Percentiles rank a stretch among this genome's conserved stretches.
These are phyloP conservation scores for Drosophila sproati DNA, from an alignment of 1,140 invertebrate species.

Conservation along the genomic window DNA sequence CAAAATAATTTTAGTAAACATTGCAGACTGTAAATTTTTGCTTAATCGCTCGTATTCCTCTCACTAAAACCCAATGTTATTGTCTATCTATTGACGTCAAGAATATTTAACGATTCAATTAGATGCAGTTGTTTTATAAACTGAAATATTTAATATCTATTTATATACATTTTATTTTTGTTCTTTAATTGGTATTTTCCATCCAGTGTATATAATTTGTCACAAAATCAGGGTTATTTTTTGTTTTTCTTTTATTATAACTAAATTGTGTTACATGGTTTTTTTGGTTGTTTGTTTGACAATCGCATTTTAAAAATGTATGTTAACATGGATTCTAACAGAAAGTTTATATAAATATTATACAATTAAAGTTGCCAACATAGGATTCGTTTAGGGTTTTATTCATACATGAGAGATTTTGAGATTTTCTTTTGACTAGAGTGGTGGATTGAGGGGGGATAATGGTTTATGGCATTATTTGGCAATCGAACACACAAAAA, in stretches of 20 bases:
- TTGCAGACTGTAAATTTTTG: too few species aligned
- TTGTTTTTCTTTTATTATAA: slow-evolving; percentile 52
- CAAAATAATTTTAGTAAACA: too few species aligned
- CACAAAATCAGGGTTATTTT: slow-evolving; percentile 60
- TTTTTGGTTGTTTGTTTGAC: slow-evolving; percentile 44
- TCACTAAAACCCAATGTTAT: too few species aligned
- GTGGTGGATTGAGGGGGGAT: slow-evolving; percentile 23
- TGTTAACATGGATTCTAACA: slow-evolving; percentile 71
- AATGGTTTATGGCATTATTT: slow-evolving; percentile 37
- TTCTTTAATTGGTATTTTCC: slow-evolving; percentile 67
- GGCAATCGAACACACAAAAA: slow-evolving; percentile 51
- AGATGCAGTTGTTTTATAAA: too few species aligned
- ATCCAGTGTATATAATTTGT: slow-evolving; percentile 68
- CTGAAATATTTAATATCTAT: background rate
- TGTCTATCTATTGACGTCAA: too few species aligned
- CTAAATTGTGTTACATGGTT: slow-evolving; percentile 59
- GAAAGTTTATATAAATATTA: slow-evolving; percentile 64
- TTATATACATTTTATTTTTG: slow-evolving; percentile 25
- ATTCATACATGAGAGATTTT: slow-evolving; percentile 15
- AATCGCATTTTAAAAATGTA: slow-evolving; percentile 63
- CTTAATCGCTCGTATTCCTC: too few species aligned
- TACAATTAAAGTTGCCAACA: slow-evolving; percentile 67
- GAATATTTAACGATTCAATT: too few species aligned
- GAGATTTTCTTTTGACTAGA: slow-evolving; percentile 44
- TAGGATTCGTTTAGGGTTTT: slow-evolving; percentile 35